These are phyloP conservation scores for Epizoanthus fatuus DNA, from an alignment of 92 coral and sea anemone species.

Conservation along the genomic window DNA sequence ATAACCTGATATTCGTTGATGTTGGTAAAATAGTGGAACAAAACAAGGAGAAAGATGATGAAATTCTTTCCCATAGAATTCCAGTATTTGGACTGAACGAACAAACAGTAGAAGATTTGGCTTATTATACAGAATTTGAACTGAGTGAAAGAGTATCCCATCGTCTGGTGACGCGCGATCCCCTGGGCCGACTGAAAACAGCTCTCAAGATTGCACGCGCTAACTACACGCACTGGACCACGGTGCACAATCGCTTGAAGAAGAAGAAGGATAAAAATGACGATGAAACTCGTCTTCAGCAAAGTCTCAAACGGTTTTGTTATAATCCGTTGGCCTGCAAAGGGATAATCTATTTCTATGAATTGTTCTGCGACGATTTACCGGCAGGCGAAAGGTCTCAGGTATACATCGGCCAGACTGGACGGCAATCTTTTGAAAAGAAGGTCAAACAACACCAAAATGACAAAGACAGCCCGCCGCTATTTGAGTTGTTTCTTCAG, in stretches of 20 bases:
- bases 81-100: constrained; percentile 69
- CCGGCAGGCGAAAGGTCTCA: constrained; percentile 72
- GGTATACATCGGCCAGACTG: constrained; percentile 73
- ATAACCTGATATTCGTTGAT: constrained; percentile 68
- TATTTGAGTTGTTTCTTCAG: constrained; percentile 76
- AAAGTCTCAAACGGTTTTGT: constrained; percentile 72
- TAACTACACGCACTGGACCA: constrained; percentile 80
- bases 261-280: constrained; percentile 63
- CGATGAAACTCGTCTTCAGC: constrained; percentile 71
- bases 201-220: constrained; percentile 86
- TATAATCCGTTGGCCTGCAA: constrained; percentile 81
- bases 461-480: constrained; percentile 61
- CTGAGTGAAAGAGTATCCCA: constrained; percentile 56
- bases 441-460: constrained; percentile 60
- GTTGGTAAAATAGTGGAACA: constrained; percentile 57
- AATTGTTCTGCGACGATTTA: constrained; percentile 61
- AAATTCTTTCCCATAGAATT: constrained; percentile 16
- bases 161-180: constrained; percentile 61
- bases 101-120: constrained; percentile 52
- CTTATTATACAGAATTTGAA: constrained; percentile 50
- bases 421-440: constrained; percentile 67
- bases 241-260: constrained; percentile 63
- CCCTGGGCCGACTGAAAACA: constrained; percentile 65
- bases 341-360: constrained; percentile 80
- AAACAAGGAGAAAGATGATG: constrained; percentile 34